Evolutionary conservation across 2,888 invertebrate genomes (phyloP), one percentile per base, ranked within the genome.

Genomic region (Tetragonisca angustula): DNA sequence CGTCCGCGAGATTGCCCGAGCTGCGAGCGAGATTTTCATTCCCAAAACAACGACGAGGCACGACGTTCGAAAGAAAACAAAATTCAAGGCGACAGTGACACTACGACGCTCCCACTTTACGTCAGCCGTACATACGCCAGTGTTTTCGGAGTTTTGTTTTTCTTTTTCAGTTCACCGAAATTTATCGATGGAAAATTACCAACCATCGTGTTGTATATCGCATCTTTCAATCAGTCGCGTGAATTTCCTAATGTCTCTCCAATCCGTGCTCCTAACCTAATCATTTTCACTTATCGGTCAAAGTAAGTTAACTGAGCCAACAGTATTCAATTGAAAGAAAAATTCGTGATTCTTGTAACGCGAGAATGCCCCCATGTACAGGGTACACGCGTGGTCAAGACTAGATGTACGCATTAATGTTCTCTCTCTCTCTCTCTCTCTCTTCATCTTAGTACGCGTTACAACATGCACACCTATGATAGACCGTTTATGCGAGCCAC

Each of bases 321-420:
- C 4, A 19, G 24, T 9, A 3, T 65, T 36, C 21, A 2, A n/a
- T 67, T 9, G 49, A 49, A n/a, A 21, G 32, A 36, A 62, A 32
- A 62, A 19, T 15, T 49, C 17, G 32, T 54, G 67, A 67, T 15
- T 15, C n/a, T 68, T 6, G 4, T 0, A 36, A 36, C 21, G 19
- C 32, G 27, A 49, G 50, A 43, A 64, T 65, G 50, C 49, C 49
- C 6, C 17, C 56, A 65, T 56, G 24, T 50, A 59, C 17, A 76
- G 4, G 21, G 54, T 52, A 74, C 54, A 65, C 73, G 84, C 71
- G 67, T 71, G 65, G 71, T 62, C 32, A 76, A 73, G 54, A 70
- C 80, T 64, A 76, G 75, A 69, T 79, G 76, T 84, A 79, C 84
- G 79, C 84, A 77, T 85, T 84, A 84, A 70, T 52, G 36, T 9